Percentiles rank a stretch among this genome's conserved stretches.
phyloP scores from a whole-genome alignment of 2,888 invertebrate genomes.

The Tridacna crocea region DNA sequence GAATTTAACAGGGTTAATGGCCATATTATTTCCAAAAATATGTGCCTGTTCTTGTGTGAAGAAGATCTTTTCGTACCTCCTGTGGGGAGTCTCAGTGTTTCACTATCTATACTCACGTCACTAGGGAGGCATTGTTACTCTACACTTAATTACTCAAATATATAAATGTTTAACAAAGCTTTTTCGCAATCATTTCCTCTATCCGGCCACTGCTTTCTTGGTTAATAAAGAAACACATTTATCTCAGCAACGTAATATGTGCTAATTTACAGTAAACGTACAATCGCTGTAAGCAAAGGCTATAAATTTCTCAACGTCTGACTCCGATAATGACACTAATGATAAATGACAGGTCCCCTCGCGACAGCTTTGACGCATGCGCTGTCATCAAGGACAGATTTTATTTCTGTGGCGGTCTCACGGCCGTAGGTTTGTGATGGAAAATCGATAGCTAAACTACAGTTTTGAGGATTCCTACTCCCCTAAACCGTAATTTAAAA shows the following conservation, averaged over 20 bases:
- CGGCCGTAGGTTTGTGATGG: constrained; percentile 11
- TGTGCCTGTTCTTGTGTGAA: too few species aligned
- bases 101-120: too few species aligned
- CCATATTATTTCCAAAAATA: too few species aligned
- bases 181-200: constrained; percentile 11
- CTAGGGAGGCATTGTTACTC: too few species aligned
- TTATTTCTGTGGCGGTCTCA: constrained; percentile 12
- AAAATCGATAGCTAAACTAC: constrained; percentile 7
- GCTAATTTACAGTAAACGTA: constrained; percentile 1
- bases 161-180: constrained; percentile 19
- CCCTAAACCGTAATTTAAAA: too few species aligned
- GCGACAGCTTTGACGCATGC: constrained; percentile 20
- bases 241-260: neutral
- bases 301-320: constrained; percentile 15
- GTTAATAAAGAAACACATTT: constrained; percentile 10
- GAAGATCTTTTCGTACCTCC: too few species aligned
- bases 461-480: too few species aligned
- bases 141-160: neutral
- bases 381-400: constrained; percentile 16
- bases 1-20: too few species aligned
- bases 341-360: constrained; percentile 21
- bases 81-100: too few species aligned
- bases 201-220: neutral
- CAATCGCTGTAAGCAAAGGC: neutral
- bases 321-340: neutral